These are phyloP conservation scores for Polymixis flavicincta DNA, from an alignment of 2,888 invertebrate species.

Conservation along the genomic window DNA sequence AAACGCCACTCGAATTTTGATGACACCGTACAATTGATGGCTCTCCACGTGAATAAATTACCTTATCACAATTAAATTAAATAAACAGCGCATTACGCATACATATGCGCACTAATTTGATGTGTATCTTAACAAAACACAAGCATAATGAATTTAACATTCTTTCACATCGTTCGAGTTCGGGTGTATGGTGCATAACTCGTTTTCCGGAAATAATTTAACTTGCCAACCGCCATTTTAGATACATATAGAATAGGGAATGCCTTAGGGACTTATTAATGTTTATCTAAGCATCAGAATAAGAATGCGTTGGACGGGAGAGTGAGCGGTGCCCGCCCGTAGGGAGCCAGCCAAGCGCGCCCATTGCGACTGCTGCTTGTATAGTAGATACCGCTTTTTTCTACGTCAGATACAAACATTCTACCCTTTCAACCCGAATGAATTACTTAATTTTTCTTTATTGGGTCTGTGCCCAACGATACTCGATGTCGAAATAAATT, in stretches of 20 bases:
- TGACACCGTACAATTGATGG: constrained; percentile 67
- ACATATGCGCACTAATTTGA: constrained; percentile 77
- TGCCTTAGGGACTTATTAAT: constrained; percentile 82
- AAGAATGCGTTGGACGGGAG: constrained; percentile 82
- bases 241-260: constrained; percentile 78
- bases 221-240: constrained; percentile 82
- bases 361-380: constrained; percentile 83
- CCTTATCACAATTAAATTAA: constrained; percentile 69
- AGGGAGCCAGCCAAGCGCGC: constrained; percentile 84
- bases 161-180: constrained; percentile 80
- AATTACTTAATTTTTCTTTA: constrained; percentile 89
- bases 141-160: constrained; percentile 83
- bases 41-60: constrained; percentile 67
- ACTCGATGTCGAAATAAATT: constrained; percentile 86
- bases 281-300: constrained; percentile 89
- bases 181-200: constrained; percentile 76
- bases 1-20: constrained; percentile 73
- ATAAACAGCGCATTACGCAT: constrained; percentile 77
- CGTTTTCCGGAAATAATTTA: constrained; percentile 88
- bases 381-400: constrained; percentile 82
- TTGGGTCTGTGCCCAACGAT: constrained; percentile 80
- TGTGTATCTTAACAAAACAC: constrained; percentile 80
- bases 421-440: constrained; percentile 88
- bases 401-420: constrained; percentile 86
- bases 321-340: constrained; percentile 79